A percentile compares a stretch with the other conserved stretches of the same genome.
phyloP scores from a whole-genome alignment of 1,140 invertebrate species.

The Cataglyphis hispanica region DNA sequence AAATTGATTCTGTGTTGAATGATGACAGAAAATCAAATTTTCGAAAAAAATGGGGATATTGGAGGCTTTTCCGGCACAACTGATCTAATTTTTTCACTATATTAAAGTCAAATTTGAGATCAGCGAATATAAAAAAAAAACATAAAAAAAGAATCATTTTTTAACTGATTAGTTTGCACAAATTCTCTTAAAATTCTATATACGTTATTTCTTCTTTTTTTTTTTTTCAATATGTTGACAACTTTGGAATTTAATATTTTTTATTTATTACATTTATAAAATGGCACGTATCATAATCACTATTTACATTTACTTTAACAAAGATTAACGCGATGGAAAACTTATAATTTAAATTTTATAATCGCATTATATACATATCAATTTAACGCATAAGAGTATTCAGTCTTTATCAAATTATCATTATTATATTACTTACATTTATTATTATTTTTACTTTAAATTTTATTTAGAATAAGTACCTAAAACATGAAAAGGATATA shows the following conservation, averaged over 20 bases:
- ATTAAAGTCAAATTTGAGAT: conserved; percentile 39
- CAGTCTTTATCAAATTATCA: background rate
- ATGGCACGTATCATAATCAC: background rate
- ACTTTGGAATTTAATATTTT: background rate
- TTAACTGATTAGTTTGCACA: background rate
- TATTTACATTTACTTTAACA: background rate
- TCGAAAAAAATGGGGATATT: conserved; percentile 53
- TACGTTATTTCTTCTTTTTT: background rate
- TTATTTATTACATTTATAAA: background rate
- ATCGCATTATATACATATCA: background rate
- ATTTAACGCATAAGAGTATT: background rate
- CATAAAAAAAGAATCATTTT: background rate
- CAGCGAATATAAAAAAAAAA: conserved; percentile 14
- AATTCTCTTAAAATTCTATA: background rate
- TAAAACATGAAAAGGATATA: too few species aligned
- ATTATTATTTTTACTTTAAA: background rate
- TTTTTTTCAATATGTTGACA: background rate
- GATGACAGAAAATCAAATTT: conserved; percentile 60
- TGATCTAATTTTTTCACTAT: conserved; percentile 55
- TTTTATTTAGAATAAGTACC: too few species aligned
- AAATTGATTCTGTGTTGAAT: conserved; percentile 64
- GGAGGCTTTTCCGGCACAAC: conserved; percentile 45
- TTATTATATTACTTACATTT: background rate
- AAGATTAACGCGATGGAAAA: background rate
- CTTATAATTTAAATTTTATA: background rate